Percentiles rank a stretch among this genome's conserved stretches.
These are phyloP conservation scores for Anthopleura sola DNA, from an alignment of 64 coral and sea anemone genomes.

Conservation along the genomic window DNA sequence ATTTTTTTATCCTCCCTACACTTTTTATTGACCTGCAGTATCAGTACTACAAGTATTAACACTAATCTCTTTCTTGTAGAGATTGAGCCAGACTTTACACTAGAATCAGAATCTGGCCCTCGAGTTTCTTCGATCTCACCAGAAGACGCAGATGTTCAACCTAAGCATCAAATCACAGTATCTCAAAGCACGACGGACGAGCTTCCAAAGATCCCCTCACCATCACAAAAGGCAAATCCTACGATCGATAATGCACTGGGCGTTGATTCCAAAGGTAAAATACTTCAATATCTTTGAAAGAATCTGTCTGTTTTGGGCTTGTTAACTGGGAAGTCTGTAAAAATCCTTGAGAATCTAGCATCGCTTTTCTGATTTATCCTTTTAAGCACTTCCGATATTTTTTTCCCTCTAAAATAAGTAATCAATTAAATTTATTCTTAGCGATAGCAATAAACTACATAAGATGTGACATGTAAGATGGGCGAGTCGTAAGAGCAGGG, in stretches of 20 bases:
- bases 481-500: not conserved
- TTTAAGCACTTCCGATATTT: slow-evolving; percentile 19
- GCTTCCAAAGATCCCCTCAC: not conserved
- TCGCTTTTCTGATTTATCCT: slow-evolving; percentile 20
- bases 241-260: not conserved
- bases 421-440: slow-evolving; percentile 23
- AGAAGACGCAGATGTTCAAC: not conserved
- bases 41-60: not conserved
- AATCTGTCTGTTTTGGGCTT: slow-evolving; percentile 11
- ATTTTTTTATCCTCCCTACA: not conserved
- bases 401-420: slow-evolving; percentile 6
- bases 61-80: not conserved
- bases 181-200: not conserved
- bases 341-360: not conserved
- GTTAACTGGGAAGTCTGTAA: slow-evolving; percentile 6
- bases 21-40: not conserved
- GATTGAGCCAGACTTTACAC: not conserved
- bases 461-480: not conserved
- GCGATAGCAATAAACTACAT: slow-evolving; percentile 5
- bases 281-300: not conserved
- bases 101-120: not conserved
- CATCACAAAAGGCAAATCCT: not conserved
- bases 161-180: slow-evolving; percentile 13
- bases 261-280: not conserved
- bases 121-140: not conserved